Evolutionary conservation across 2,888 invertebrate genomes (phyloP), one percentile per base, ranked within the genome.

Genomic region (Xylophagus ater): DNA sequence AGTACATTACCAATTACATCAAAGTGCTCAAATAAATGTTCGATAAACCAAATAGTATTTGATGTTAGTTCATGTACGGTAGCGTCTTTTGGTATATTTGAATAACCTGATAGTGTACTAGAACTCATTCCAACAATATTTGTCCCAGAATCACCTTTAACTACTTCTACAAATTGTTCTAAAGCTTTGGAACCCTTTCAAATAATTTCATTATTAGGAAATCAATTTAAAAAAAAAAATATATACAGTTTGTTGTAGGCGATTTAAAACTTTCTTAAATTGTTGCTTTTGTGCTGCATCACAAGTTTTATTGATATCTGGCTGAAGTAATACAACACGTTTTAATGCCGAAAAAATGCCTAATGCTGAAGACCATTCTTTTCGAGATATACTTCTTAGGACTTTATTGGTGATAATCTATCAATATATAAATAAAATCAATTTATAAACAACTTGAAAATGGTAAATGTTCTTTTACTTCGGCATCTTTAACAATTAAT

Each of bases 11-110:
- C 68, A 24, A 87, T 79, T 1, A 82, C 83, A 52, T 81, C 81
- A 25, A 76, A 73, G 55, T 85, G 86, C 41, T 81, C 79, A 13
- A 80, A 73, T 35, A 94, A 68, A 57, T 90, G 86, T 60, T 90
- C 90, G 51, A 90, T 71, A 65, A 94, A 88, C 56, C 92, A 86
- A 50, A 94, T 76, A 30, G 93, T 89, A 56, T 94, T 93, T 45
- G 87, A 90, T 0, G 94, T 93, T 43, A 93, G 71, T 66, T 97
- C 93, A 59, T 96, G 96, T 21, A 97, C 97, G 0, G 97, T 98
- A 43, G 97, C 98, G 70, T 98, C 98, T 58, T 82, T 85, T 0
- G 97, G 93, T 8, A 65, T 61, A 46, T 58, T 58, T 6, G 56
- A 53, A 43, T 54, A 55, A 15, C 52, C 50, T 12, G 58, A 49